phyloP scores from a whole-genome alignment of 2,113 vertebrate genomes.

The Hystrix cristata region DNA sequence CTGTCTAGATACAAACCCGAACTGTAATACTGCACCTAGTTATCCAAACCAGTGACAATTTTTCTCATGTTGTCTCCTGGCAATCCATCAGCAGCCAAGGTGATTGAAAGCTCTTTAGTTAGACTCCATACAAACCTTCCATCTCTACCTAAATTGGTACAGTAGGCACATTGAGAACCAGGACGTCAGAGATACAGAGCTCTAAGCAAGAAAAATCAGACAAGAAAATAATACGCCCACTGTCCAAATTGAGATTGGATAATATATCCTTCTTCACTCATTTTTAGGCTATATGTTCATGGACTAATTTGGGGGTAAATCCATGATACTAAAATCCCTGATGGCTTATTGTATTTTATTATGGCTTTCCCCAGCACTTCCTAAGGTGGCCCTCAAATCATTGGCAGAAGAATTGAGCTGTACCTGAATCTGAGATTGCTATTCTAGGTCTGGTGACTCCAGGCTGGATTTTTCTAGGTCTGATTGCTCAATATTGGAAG shows the following conservation, averaged over 20 bases:
- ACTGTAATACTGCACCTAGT: not conserved
- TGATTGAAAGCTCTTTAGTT: not conserved
- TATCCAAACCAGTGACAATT: not conserved
- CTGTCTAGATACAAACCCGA: not conserved
- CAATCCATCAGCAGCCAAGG: not conserved
- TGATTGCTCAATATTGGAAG: conserved; percentile 57
- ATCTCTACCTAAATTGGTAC: not conserved
- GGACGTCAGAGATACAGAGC: not conserved
- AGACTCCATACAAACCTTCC: not conserved
- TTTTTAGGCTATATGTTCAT: conserved; percentile 40
- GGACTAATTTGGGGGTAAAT: conserved; percentile 49
- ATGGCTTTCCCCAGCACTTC: conserved; percentile 67
- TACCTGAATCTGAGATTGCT: conserved; percentile 49
- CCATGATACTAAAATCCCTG: not conserved
- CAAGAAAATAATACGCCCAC: not conserved
- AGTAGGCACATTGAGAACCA: not conserved
- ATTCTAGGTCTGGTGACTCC: not conserved
- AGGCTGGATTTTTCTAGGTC: conserved; percentile 67
- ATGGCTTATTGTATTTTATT: not conserved
- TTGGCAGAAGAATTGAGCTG: conserved; percentile 54
- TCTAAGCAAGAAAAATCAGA: not conserved
- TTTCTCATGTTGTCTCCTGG: not conserved
- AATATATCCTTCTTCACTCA: not conserved
- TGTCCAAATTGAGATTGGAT: not conserved
- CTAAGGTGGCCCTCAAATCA: conserved; percentile 81